A percentile compares a stretch with the other conserved stretches of the same genome.
Conservation (phyloP, 2,113 vertebrate species). For the Myocastor coypus region DNA sequence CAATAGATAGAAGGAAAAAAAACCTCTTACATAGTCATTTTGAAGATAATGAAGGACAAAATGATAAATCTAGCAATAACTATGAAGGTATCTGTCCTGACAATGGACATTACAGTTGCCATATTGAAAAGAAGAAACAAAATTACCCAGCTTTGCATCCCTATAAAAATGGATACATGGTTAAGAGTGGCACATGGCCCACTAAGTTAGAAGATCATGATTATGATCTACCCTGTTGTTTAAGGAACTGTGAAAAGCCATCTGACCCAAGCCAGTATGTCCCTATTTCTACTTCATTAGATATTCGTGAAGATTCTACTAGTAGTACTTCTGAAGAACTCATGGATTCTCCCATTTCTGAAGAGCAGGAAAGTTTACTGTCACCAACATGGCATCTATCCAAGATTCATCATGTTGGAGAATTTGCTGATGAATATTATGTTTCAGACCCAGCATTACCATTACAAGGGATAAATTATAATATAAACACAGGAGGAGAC, state of each 20-base stretch:
- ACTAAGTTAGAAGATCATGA: conserved; percentile 76
- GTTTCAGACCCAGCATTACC: conserved; percentile 57
- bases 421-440: conserved; percentile 67
- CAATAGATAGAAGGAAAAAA: conserved; percentile 92
- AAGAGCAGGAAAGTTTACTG: conserved; percentile 85
- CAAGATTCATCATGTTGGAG: conserved; percentile 66
- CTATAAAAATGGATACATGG: conserved; percentile 92
- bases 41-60: conserved; percentile 65
- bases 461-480: conserved; percentile 76
- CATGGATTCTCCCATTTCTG: conserved; percentile 90
- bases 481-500: conserved; percentile 78
- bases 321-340: conserved; percentile 93
- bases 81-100: conserved; percentile 49
- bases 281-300: conserved; percentile 76
- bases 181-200: conserved; percentile 91
- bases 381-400: conserved; percentile 78
- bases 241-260: conserved; percentile 79
- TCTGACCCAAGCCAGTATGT: conserved; percentile 61
- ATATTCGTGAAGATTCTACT: conserved; percentile 87
- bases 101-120: conserved; percentile 58
- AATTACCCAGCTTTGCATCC: conserved; percentile 85
- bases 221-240: conserved; percentile 79
- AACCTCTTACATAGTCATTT: conserved; percentile 83
- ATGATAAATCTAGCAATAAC: conserved; percentile 55
- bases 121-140: conserved; percentile 70